Evolutionary conservation across 2,113 vertebrate species (phyloP), one percentile per base, ranked within the genome.

Genomic region (Sapayoa aenigma): DNA sequence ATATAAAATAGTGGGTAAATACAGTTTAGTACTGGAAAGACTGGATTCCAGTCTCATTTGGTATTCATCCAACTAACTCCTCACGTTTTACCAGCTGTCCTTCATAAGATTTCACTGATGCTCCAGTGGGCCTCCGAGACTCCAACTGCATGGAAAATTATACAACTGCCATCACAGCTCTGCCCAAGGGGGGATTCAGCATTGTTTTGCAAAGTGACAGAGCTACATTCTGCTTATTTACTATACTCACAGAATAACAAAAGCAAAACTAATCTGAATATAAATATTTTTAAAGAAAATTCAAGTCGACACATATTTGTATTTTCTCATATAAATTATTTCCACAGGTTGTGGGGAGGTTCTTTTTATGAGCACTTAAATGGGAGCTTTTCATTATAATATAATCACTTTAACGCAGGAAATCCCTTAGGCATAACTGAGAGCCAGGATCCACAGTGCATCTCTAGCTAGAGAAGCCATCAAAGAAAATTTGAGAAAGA

Each of bases 91-190:
- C 62, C 88, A 92, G 85, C 80, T 84, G 74, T 65, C 90, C 89
- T 92, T 92, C 73, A n/a, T 33, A 92, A 91, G 72, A 71, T 77
- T 80, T 93, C 93, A 55, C 91, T 76, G 77, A 84, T 73, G 82
- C 86, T 62, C 8, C 2, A 90, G 88, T 24, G 60, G 50, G 80
- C 68, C 80, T 83, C 11, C 0, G 73, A 93, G 87, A 87, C 92
- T 93, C 87, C 2, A 12, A 50, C 3, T 88, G 73, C 93, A 87
- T 3, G 53, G 85, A 81, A 96, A 84, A 92, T 62, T 60, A 74
- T 56, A 49, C 76, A 84, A 60, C 68, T 60, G 86, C 55, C 92
- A 75, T 14, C 73, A 18, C 30, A 47, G 59, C 72, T 77, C 59
- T 75, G 76, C 90, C 76, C 93, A 69, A 2, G 4, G 44, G 23